Evolutionary conservation across 2,113 vertebrate species (phyloP), one percentile per base, ranked within the genome.

Genomic region (Mandrillus leucophaeus): DNA sequence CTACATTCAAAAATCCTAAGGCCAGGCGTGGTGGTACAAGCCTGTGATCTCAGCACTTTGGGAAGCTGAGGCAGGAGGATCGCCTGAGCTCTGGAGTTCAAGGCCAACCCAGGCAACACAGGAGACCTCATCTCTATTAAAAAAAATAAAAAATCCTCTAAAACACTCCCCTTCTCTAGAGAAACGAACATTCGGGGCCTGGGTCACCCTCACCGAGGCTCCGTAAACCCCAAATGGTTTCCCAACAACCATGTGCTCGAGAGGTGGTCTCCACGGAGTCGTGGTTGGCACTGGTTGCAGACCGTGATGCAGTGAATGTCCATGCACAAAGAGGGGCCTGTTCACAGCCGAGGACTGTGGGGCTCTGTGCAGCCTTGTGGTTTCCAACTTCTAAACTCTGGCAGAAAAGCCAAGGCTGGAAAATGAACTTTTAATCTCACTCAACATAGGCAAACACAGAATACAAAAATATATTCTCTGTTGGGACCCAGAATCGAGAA

Each of bases 371-470:
- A 86, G 82, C 80, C 48, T 72, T 2, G 5, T 66, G 84, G 43
- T 89, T 83, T 88, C 61, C 68, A 95, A 48, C 32, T 40, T 73
- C 45, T 73, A n/a, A 95, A 59, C 66, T 89, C 55, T 14, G 20
- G 81, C 70, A 94, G 40, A 93, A 95, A 61, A 96, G 81, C 52
- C 93, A 96, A 14, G 18, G 80, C 55, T 96, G n/a, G 64, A 90
- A 96, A 92, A 87, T n/a, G 6, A 68, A 84, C 66, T 64, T 98
- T 96, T 61, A 73, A 79, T 96, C 90, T 88, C n/a, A 80, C 48
- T 93, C 93, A 85, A 91, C 88, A 81, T n/a, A 96, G 82, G 72
- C 95, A 97, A 97, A 97, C 73, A 93, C 11, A 13, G 48, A 55
- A 93, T 52, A 76, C 50, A 87, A 96, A 97, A 89, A 88, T 59